Evolutionary conservation across 2,113 vertebrate genomes (phyloP).

Genomic region (Zootoca vivipara): DNA sequence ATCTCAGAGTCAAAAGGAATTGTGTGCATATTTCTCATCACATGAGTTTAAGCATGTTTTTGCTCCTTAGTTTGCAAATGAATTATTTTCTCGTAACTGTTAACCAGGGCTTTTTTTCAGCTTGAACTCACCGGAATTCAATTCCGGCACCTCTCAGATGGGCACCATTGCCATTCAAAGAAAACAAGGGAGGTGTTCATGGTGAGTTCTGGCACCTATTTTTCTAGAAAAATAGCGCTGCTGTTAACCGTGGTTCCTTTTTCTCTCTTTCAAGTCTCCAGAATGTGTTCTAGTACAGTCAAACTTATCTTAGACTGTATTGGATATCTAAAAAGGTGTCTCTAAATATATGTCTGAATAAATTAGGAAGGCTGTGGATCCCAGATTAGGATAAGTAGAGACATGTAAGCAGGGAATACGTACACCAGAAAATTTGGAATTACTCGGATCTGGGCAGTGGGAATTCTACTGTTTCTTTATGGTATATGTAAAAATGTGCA

Average conservation of each 20-base stretch:
- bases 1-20: conserved; percentile 23
- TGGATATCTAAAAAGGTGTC: neutral
- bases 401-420: neutral
- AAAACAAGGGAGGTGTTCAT: too few species aligned
- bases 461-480: neutral
- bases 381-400: too few species aligned
- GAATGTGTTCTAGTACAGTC: neutral
- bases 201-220: too few species aligned
- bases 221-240: too few species aligned
- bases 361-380: neutral
- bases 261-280: conserved; percentile 34
- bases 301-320: neutral
- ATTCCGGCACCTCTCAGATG: too few species aligned
- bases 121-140: too few species aligned
- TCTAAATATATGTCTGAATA: neutral
- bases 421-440: neutral
- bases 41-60: neutral
- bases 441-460: neutral
- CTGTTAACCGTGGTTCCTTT: conserved; percentile 8
- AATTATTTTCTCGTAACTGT: conserved; percentile 17
- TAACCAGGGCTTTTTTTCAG: neutral
- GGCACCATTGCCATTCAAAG: too few species aligned
- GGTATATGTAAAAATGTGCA: neutral
- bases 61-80: neutral
- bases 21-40: neutral